Evolutionary conservation across 2,797 vertebrate genomes (phyloP), one percentile per base, ranked within the genome.

Genomic region (Falco novaeseelandiae): DNA sequence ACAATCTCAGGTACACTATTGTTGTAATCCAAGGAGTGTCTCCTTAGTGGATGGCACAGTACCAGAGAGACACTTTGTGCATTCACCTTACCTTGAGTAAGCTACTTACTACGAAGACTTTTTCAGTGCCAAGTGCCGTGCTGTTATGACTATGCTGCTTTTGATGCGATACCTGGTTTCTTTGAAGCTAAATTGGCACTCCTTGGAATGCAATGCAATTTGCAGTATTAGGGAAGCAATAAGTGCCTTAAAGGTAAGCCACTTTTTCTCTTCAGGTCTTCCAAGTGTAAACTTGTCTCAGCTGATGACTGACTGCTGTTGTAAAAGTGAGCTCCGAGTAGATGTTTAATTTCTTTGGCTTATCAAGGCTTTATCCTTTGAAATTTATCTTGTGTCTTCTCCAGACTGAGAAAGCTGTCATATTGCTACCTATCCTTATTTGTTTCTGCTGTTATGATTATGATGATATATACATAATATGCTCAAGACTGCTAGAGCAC

Each of bases 131-230:
- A 80, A 21, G 58, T 55, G 26, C 55, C 69, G 26, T 72, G 51
- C 90, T 91, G 58, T 66, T 85, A 40, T 76, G 46, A 42, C 54
- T 89, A 46, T 38, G 3, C 19, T 25, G 42, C 71, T 93, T 94
- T 70, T 91, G 76, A 86, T 90, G 61, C 46, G 29, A 67, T 69
- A 86, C 46, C 59, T 93, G 29, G n/a, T 83, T 93, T 87, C 70
- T 91, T 69, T 87, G 88, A 95, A 90, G 51, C 26, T 83, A 62
- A 85, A 94, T 62, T 91, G 67, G 46, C 59, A 80, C 58, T 82
- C 40, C 26, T 44, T 44, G 42, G 42, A 44, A 27, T 46, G 22
- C 30, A 46, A 26, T 72, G 36, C 82, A 85, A 76, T 91, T 91
- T 87, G 21, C 34, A 46, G 48, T 34, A n/a, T 19, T 48, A 62